phyloP scores from a whole-genome alignment of 2,113 vertebrate species.

The Aegithalos caudatus region DNA sequence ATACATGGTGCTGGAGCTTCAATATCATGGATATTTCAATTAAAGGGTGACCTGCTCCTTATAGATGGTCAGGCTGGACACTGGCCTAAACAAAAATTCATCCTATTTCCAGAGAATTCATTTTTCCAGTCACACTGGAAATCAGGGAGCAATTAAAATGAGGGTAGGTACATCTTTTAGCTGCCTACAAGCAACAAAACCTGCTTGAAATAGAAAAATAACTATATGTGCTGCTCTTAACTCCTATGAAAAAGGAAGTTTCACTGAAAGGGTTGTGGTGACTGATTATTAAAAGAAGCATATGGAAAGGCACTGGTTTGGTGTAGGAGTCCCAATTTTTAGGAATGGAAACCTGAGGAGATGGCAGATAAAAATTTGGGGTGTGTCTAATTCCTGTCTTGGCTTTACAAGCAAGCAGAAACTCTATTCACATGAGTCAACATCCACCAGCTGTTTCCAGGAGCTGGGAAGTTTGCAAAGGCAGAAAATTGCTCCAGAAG shows the following conservation, averaged over 20 bases:
- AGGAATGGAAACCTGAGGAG: not conserved
- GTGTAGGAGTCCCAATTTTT: not conserved
- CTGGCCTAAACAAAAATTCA: not conserved
- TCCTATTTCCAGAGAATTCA: not conserved
- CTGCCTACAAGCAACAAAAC: not conserved
- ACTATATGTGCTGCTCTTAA: not conserved
- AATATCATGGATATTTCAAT: not conserved
- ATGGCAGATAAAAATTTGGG: not conserved
- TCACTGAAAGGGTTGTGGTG: not conserved
- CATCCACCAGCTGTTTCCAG: not conserved
- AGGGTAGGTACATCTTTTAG: not conserved
- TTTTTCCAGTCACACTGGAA: not conserved
- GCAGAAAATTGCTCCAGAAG: not conserved
- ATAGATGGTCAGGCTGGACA: not conserved
- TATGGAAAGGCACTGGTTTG: not conserved
- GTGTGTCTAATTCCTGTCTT: not conserved
- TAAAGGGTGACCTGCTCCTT: not conserved
- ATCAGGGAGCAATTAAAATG: not conserved
- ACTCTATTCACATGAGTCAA: not conserved
- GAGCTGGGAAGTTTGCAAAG: not conserved
- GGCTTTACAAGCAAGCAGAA: not conserved
- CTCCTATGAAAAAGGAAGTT: not conserved
- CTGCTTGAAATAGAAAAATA: not conserved
- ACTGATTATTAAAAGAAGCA: not conserved
- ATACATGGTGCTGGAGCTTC: not conserved